phyloP scores from a whole-genome alignment of 2,113 vertebrate species.

The Suricata suricatta region DNA sequence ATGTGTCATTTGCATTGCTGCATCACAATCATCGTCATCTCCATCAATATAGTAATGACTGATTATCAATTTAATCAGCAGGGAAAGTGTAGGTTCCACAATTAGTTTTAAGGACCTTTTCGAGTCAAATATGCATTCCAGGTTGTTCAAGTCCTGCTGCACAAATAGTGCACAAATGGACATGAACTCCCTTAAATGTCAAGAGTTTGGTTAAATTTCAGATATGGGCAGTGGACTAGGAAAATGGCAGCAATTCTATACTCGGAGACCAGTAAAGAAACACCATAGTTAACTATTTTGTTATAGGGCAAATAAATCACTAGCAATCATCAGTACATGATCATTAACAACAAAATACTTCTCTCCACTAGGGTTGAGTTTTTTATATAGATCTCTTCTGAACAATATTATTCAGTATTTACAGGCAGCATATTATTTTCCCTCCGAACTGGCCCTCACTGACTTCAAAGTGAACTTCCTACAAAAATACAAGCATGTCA shows the following conservation, averaged over 20 bases:
- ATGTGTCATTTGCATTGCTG: not conserved
- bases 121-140: not conserved
- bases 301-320: not conserved
- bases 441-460: not conserved
- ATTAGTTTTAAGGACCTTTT: not conserved
- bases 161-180: conserved; percentile 15
- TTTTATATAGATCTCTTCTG: not conserved
- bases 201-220: conserved; percentile 25
- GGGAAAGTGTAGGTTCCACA: not conserved
- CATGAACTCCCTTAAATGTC: not conserved
- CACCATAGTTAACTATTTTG: not conserved
- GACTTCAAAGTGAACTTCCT: not conserved
- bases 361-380: not conserved
- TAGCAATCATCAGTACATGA: not conserved
- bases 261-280: not conserved
- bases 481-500: not conserved
- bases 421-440: not conserved
- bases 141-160: not conserved
- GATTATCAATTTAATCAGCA: not conserved
- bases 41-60: not conserved
- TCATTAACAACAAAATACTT: not conserved
- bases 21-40: not conserved
- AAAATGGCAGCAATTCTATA: not conserved
- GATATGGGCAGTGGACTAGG: not conserved
- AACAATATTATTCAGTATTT: not conserved